A percentile compares a stretch with the other conserved stretches of the same genome.
Evolutionary conservation across 2,888 invertebrate genomes (phyloP).

Genomic region (Euclidia mi): DNA sequence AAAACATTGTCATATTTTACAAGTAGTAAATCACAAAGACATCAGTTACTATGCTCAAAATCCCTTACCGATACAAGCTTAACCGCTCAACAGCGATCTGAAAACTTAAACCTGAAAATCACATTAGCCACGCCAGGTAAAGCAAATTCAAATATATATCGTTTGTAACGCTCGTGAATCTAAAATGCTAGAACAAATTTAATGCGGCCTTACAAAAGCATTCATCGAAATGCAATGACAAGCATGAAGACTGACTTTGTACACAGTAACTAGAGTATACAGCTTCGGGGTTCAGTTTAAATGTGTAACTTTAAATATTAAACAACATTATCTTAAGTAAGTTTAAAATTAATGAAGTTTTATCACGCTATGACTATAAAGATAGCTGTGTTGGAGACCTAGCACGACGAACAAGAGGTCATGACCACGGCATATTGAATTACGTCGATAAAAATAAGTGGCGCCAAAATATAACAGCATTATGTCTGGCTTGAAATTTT

Average conservation of each 20-base stretch:
- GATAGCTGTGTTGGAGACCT: slow-evolving; percentile 16
- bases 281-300: slow-evolving; percentile 24
- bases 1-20: too few relatives aligned
- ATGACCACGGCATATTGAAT: too few relatives aligned
- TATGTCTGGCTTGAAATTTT: too few relatives aligned
- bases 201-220: slow-evolving; percentile 36
- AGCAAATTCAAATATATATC: slow-evolving; percentile 29
- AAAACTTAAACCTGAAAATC: neutral
- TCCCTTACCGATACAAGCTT: too few relatives aligned
- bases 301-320: slow-evolving; percentile 24
- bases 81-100: too few relatives aligned
- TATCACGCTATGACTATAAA: slow-evolving; percentile 40
- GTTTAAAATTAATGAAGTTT: slow-evolving; percentile 36
- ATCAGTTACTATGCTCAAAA: too few relatives aligned
- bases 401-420: neutral
- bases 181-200: slow-evolving; percentile 39
- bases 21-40: too few relatives aligned
- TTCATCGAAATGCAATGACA: slow-evolving; percentile 26
- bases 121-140: slow-evolving; percentile 29
- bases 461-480: too few relatives aligned
- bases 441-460: too few relatives aligned
- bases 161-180: slow-evolving; percentile 22
- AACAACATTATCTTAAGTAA: slow-evolving; percentile 23
- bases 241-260: slow-evolving; percentile 33
- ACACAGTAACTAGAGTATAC: slow-evolving; percentile 7